Conservation (phyloP, 2,888 invertebrate genomes). For the Leptodirus hochenwartii region DNA sequence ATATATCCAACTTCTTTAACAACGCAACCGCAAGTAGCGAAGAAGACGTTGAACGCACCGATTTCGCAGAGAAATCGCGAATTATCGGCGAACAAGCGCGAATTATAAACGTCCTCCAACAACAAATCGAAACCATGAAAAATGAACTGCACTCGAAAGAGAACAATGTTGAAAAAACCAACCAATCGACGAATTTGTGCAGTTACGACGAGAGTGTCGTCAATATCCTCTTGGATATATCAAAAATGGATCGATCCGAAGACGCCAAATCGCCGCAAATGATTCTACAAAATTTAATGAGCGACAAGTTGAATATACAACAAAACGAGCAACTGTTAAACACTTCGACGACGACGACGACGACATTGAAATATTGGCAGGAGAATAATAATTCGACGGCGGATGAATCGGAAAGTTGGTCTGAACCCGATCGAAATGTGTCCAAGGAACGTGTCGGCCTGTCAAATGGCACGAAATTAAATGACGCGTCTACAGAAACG, state of each 20-base stretch:
- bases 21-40: constrained; percentile 16
- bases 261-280: constrained; percentile 12
- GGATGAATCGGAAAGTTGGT: constrained; percentile 79
- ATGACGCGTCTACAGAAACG: constrained; percentile 18
- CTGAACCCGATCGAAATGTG: constrained; percentile 69
- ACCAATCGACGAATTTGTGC: no score
- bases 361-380: constrained; percentile 8
- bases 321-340: constrained; percentile 6
- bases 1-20: constrained; percentile 28
- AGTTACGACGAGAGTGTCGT: no score
- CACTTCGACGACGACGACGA: constrained; percentile 12
- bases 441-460: constrained; percentile 64
- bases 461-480: constrained; percentile 30
- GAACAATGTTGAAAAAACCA: no score
- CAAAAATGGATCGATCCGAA: no score
- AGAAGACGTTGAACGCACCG: no score
- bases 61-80: constrained; percentile 24
- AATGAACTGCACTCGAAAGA: no score
- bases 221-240: no score
- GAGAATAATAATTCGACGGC: constrained; percentile 1
- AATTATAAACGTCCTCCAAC: no score
- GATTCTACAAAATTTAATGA: constrained; percentile 12
- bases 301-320: constrained; percentile 2
- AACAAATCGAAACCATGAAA: no score
- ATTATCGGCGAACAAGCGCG: no score